A percentile compares a stretch with the other conserved stretches of the same genome.
phyloP scores from a whole-genome alignment of 2,888 invertebrate genomes.

The Drosophila recens region DNA sequence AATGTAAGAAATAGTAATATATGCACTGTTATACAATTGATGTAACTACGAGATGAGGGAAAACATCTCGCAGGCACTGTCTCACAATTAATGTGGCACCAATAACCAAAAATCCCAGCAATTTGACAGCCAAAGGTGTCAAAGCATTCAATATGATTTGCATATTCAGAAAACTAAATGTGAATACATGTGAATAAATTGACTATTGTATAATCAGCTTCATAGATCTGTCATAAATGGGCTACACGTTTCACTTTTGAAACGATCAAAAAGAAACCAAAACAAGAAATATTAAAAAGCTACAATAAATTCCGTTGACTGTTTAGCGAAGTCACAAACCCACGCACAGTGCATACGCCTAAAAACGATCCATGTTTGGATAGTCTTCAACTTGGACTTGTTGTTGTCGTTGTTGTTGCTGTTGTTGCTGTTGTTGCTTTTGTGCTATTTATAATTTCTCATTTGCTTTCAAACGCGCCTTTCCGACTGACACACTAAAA shows the following conservation, averaged over 20 bases:
- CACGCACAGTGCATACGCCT: conserved; percentile 39
- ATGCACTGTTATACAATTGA: background rate
- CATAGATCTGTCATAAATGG: conserved; percentile 19
- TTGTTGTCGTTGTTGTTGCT: conserved; percentile 5
- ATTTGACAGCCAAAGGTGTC: conserved; percentile 42
- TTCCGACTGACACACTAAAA: conserved; percentile 61
- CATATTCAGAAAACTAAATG: conserved; percentile 27
- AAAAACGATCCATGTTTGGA: conserved; percentile 31
- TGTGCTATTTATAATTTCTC: conserved; percentile 54
- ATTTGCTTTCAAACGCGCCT: conserved; percentile 45
- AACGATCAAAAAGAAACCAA: background rate
- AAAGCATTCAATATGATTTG: conserved; percentile 39
- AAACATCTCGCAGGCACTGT: conserved; percentile 13
- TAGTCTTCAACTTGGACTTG: conserved; percentile 6
- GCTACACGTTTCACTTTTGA: conserved; percentile 42
- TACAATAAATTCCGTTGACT: conserved; percentile 7
- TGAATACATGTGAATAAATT: conserved; percentile 21
- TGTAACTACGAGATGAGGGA: background rate
- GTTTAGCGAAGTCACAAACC: conserved; percentile 49
- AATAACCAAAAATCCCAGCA: conserved; percentile 27
- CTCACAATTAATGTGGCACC: conserved; percentile 8
- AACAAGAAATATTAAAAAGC: background rate
- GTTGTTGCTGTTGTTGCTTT: conserved; percentile 22
- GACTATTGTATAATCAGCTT: conserved; percentile 31
- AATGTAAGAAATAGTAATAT: too few relatives aligned